These are phyloP conservation scores for Natrix natrix DNA, from an alignment of 2,797 vertebrate species.

Conservation along the genomic window DNA sequence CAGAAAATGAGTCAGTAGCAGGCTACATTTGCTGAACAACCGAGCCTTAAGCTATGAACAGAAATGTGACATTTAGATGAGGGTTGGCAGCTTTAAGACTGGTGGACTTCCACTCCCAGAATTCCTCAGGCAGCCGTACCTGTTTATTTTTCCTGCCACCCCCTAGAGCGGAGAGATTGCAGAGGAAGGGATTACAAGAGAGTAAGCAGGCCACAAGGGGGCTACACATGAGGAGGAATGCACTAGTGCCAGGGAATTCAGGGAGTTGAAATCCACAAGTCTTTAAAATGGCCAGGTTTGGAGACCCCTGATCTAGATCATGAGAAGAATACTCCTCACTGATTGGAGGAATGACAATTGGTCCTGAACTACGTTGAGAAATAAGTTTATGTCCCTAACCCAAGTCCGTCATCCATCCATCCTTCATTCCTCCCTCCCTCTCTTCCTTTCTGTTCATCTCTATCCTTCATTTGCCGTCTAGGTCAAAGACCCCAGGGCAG, in stretches of 20 bases:
- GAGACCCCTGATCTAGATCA: not conserved
- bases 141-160: not conserved
- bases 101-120: not conserved
- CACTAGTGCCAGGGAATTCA: too few relatives aligned
- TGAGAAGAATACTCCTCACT: not conserved
- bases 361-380: not conserved
- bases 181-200: not conserved
- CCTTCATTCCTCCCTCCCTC: not conserved
- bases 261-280: too few relatives aligned
- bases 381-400: not conserved
- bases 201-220: not conserved
- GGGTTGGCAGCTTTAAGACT: not conserved
- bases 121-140: not conserved
- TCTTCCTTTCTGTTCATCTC: not conserved
- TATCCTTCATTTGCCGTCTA: not conserved
- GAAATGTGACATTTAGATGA: not conserved
- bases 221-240: too few relatives aligned
- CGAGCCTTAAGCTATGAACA: not conserved
- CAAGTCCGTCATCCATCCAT: not conserved
- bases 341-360: not conserved
- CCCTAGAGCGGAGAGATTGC: not conserved
- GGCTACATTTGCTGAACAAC: too few relatives aligned
- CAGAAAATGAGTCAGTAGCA: not conserved
- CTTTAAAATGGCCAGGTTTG: too few relatives aligned
- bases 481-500: not conserved